These are phyloP conservation scores for Pammene aurita DNA, from an alignment of 2,888 invertebrate genomes.

Conservation along the genomic window DNA sequence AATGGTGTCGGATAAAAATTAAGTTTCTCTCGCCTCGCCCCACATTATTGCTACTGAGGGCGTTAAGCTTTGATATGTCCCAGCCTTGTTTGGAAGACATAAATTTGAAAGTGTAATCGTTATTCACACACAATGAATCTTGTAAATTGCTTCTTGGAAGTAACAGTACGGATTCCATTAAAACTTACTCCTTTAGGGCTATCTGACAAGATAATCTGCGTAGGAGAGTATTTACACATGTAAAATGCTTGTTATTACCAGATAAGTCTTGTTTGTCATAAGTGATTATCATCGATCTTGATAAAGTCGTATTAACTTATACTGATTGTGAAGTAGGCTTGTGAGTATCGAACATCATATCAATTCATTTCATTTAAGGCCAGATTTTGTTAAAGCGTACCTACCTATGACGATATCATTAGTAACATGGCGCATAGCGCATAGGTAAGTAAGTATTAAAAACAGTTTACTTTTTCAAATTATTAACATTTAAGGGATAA, in stretches of 20 bases:
- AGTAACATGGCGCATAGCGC: no score
- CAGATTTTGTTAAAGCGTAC: no score
- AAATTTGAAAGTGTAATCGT: slow-evolving; percentile 34
- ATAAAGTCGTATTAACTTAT: slow-evolving; percentile 16
- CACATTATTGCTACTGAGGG: slow-evolving; percentile 23
- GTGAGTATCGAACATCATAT: not conserved
- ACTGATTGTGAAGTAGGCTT: slow-evolving; percentile 5
- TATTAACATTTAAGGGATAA: no score
- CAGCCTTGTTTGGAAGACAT: slow-evolving; percentile 25
- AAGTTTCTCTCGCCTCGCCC: slow-evolving; percentile 27
- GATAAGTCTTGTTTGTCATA: slow-evolving; percentile 3
- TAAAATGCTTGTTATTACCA: slow-evolving; percentile 4
- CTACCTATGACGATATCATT: no score
- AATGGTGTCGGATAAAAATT: slow-evolving; percentile 23
- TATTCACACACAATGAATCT: slow-evolving; percentile 32
- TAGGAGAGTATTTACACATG: slow-evolving; percentile 16
- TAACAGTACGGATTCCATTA: slow-evolving; percentile 17
- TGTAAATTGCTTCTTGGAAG: slow-evolving; percentile 20
- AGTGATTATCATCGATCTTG: slow-evolving; percentile 19
- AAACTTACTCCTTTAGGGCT: slow-evolving; percentile 13
- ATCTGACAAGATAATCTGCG: slow-evolving; percentile 29
- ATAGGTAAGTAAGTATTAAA: no score
- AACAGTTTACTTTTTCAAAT: no score
- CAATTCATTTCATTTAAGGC: no score
- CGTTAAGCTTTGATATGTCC: slow-evolving; percentile 17